These are phyloP conservation scores for Eucera pruinosa DNA, from an alignment of 2,888 invertebrate species.

Conservation along the genomic window DNA sequence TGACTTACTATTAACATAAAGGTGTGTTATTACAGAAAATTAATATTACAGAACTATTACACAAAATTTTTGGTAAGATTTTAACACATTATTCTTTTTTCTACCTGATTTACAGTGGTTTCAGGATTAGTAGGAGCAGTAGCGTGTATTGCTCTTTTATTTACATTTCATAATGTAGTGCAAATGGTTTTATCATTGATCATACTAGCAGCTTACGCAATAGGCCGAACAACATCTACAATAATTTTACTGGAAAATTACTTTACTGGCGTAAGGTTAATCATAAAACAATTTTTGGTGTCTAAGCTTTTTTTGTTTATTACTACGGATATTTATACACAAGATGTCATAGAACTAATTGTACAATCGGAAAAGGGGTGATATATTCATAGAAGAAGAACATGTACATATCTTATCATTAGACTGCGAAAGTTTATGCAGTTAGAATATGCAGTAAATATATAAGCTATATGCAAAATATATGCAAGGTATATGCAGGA, in stretches of 20 bases:
- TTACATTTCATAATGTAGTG: slow-evolving; percentile 40
- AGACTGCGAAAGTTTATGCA: no score
- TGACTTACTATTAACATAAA: no score
- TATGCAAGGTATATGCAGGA: no score
- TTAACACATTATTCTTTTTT: neutral
- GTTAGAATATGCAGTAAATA: no score
- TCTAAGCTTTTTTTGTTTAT: neutral
- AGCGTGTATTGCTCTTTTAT: slow-evolving; percentile 61
- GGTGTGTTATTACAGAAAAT: no score
- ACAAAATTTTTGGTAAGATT: neutral
- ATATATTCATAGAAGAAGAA: neutral
- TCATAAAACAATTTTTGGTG: slow-evolving; percentile 7
- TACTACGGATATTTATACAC: neutral
- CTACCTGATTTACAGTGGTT: slow-evolving; percentile 32
- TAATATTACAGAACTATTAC: neutral
- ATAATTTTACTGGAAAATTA: slow-evolving; percentile 73
- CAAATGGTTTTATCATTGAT: slow-evolving; percentile 61
- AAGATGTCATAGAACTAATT: neutral
- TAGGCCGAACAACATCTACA: slow-evolving; percentile 65
- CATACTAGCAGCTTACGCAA: slow-evolving; percentile 69
- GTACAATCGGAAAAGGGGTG: neutral
- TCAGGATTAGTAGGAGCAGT: slow-evolving; percentile 69
- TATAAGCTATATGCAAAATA: no score
- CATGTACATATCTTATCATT: no score
- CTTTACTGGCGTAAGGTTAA: slow-evolving; percentile 75